phyloP scores from a whole-genome alignment of 2,888 invertebrate species.

The Lumbricus terrestris region DNA sequence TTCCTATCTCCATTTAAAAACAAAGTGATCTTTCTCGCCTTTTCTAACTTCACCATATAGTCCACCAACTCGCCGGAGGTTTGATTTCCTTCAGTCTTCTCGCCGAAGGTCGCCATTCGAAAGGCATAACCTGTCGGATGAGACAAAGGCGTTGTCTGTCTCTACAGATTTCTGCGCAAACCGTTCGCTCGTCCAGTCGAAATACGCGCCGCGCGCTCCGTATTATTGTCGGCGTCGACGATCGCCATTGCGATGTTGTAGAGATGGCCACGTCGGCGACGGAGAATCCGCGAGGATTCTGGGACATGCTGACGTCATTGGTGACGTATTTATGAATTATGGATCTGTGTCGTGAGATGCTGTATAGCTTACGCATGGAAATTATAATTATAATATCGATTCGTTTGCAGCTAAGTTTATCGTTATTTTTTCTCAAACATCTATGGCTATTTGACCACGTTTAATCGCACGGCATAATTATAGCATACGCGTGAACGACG shows the following conservation, averaged over 20 bases:
- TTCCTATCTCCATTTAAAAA: conserved; percentile 10
- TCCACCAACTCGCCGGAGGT: neutral
- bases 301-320: neutral
- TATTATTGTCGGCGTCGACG: neutral
- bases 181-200: neutral
- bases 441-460: no score
- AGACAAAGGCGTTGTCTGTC: neutral
- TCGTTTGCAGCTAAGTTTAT: no score
- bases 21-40: neutral
- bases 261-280: neutral
- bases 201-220: neutral
- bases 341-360: neutral
- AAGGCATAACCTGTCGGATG: neutral
- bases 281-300: neutral
- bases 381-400: neutral
- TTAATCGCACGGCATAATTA: no score
- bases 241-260: conserved; percentile 3
- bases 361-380: neutral
- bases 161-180: neutral
- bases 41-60: neutral
- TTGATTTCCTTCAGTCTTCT: neutral
- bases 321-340: neutral
- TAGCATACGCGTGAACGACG: no score
- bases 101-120: neutral
- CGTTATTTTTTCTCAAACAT: no score